Evolutionary conservation across 2,888 invertebrate genomes (phyloP).

Genomic region (Dolichopus griseipennis): DNA sequence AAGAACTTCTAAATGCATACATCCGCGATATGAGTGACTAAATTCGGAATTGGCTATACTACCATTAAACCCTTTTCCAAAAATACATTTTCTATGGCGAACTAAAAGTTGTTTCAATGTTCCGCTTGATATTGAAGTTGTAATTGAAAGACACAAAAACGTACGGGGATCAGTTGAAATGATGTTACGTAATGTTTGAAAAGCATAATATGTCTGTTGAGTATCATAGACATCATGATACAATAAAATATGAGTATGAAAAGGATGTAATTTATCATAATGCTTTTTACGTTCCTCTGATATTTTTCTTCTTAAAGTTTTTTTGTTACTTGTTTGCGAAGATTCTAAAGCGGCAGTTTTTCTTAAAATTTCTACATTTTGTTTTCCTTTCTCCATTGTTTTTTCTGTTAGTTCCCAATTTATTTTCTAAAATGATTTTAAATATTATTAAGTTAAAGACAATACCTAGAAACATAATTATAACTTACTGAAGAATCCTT

Average conservation of each 20-base stretch:
- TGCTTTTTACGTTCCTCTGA: constrained; percentile 26
- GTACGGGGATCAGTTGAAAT: constrained; percentile 60
- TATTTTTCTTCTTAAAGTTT: constrained; percentile 24
- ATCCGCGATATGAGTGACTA: constrained; percentile 60
- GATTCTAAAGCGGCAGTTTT: constrained; percentile 32
- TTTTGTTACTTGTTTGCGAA: constrained; percentile 22
- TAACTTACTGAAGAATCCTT: not conserved
- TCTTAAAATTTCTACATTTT: constrained; percentile 41
- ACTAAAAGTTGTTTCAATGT: constrained; percentile 41
- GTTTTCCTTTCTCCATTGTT: constrained; percentile 42
- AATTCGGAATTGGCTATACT: constrained; percentile 55
- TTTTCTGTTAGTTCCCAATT: constrained; percentile 34
- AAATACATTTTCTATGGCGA: constrained; percentile 69
- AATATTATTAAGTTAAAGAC: not conserved
- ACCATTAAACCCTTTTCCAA: constrained; percentile 59
- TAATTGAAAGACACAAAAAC: constrained; percentile 65
- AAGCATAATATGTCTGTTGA: constrained; percentile 59
- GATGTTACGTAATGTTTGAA: constrained; percentile 65
- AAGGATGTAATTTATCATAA: constrained; percentile 48
- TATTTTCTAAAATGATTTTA: constrained; percentile 10
- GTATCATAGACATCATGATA: constrained; percentile 74
- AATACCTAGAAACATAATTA: not conserved
- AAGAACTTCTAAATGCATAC: constrained; percentile 73
- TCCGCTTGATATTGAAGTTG: constrained; percentile 56
- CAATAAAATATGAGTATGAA: constrained; percentile 75